phyloP scores from a whole-genome alignment of 2,888 invertebrate genomes.

The Poecilus cupreus region DNA sequence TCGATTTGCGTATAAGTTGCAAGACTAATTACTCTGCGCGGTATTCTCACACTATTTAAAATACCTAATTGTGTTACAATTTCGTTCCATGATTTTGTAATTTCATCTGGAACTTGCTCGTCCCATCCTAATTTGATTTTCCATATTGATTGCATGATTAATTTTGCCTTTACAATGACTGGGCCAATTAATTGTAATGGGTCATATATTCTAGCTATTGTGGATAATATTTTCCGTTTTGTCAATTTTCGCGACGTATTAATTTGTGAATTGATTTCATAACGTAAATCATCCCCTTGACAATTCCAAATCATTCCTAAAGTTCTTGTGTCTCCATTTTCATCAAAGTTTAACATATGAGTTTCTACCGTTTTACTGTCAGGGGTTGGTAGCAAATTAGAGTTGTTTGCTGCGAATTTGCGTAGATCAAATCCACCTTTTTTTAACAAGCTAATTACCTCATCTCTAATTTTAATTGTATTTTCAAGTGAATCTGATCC shows the following conservation, averaged over 20 bases:
- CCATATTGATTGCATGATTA: neutral
- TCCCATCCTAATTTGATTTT: slow-evolving; percentile 5
- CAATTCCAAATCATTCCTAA: neutral
- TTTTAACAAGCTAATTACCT: neutral
- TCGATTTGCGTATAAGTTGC: neutral
- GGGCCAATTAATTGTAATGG: neutral
- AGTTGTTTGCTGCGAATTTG: neutral
- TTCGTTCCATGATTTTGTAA: neutral
- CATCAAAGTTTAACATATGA: neutral
- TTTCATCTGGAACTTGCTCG: neutral
- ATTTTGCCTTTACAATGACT: neutral
- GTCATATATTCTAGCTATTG: slow-evolving; percentile 8
- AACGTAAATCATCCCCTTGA: too few species aligned
- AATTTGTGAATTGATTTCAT: neutral
- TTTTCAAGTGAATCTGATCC: neutral
- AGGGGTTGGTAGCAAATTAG: neutral
- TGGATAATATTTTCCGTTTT: neutral
- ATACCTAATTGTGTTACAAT: neutral
- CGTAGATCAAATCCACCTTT: neutral
- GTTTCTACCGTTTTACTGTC: neutral
- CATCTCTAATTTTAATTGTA: neutral
- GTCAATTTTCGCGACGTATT: neutral
- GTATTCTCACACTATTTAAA: neutral
- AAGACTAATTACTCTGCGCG: neutral
- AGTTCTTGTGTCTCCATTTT: neutral